phyloP scores from a whole-genome alignment of 2,888 invertebrate genomes.

The Campoletis raptor region DNA sequence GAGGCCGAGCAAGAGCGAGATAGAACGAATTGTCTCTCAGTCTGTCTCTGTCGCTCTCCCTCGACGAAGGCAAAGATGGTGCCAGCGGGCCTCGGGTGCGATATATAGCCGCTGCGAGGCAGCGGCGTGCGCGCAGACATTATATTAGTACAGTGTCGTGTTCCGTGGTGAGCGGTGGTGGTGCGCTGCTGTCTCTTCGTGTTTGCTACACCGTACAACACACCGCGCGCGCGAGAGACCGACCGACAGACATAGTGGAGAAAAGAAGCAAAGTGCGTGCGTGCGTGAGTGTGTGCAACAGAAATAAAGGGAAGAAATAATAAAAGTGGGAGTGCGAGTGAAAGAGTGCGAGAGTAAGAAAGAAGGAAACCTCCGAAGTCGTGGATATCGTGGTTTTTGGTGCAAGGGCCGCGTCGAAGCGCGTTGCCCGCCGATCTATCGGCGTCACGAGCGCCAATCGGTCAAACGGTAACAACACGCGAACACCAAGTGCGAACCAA shows the following conservation, averaged over 20 bases:
- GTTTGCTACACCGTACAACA: constrained; percentile 54
- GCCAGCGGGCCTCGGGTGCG: constrained; percentile 80
- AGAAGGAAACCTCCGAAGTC: constrained; percentile 38
- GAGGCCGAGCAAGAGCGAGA: constrained; percentile 46
- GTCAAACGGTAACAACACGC: constrained; percentile 67
- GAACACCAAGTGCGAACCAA: constrained; percentile 45
- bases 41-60: constrained; percentile 28
- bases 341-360: constrained; percentile 27
- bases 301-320: constrained; percentile 23
- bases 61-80: constrained; percentile 77
- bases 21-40: constrained; percentile 47
- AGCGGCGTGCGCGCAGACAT: constrained; percentile 84
- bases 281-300: constrained; percentile 2
- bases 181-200: constrained; percentile 61
- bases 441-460: constrained; percentile 73
- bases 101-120: constrained; percentile 81
- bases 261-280: constrained; percentile 23
- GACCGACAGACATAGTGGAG: constrained; percentile 36
- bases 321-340: constrained; percentile 21
- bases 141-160: constrained; percentile 74
- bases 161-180: constrained; percentile 73
- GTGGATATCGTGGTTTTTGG: constrained; percentile 63
- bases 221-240: constrained; percentile 43
- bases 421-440: constrained; percentile 71
- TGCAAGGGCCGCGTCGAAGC: constrained; percentile 70